These are phyloP conservation scores for Chymomyza caudatula DNA, from an alignment of 2,888 invertebrate species.

Conservation along the genomic window DNA sequence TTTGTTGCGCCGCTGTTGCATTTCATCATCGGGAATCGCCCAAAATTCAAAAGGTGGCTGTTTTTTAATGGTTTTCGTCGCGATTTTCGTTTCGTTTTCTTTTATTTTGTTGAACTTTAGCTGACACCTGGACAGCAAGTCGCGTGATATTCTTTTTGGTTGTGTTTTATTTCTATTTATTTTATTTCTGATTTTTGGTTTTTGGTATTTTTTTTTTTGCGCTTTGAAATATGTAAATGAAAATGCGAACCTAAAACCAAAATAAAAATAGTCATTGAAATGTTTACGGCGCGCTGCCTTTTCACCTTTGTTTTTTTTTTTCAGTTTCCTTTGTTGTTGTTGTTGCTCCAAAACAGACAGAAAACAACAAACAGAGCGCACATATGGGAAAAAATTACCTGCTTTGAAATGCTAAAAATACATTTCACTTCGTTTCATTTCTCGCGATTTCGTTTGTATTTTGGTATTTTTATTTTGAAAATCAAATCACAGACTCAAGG, in stretches of 20 bases:
- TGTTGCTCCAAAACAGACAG: slow-evolving; percentile 56
- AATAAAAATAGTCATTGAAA: slow-evolving; percentile 71
- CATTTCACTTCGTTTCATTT: background rate
- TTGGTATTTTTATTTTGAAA: background rate
- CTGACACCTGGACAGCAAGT: slow-evolving; percentile 63
- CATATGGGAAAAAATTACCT: background rate
- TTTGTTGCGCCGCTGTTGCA: no score
- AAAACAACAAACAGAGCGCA: background rate
- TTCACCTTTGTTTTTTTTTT: slow-evolving; percentile 27
- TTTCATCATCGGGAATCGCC: no score
- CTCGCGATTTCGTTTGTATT: background rate
- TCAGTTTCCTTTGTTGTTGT: background rate
- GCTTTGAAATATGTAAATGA: background rate
- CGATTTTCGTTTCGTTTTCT: no score
- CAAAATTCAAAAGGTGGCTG: no score
- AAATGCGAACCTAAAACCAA: slow-evolving; percentile 9
- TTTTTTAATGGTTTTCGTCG: no score
- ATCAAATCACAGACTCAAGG: background rate
- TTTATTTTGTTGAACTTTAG: slow-evolving; percentile 44
- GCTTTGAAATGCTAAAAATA: background rate
- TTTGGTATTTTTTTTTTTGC: background rate
- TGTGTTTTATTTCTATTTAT: background rate
- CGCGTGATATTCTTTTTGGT: slow-evolving; percentile 21
- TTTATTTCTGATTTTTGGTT: slow-evolving; percentile 39
- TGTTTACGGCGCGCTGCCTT: slow-evolving; percentile 52